Base-by-base conservation (phyloP, 2,888 invertebrate genomes). In the Tenthredo notha region DNA sequence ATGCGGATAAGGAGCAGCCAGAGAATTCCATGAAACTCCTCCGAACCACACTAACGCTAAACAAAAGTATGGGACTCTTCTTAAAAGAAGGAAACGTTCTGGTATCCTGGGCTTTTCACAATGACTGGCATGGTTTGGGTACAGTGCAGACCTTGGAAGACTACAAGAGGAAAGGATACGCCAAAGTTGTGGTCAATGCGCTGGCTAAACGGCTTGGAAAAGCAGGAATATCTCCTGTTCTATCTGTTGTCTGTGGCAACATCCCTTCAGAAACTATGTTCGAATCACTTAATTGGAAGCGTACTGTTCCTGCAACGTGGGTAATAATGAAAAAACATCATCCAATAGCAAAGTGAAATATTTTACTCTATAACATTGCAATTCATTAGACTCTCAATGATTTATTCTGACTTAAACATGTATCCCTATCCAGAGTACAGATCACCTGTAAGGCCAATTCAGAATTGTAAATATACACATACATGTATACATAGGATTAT, bases 91-190 rank as follows among this genome's bases (percentile, higher is more conserved):
- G 90, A 80, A 84, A 92, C 83, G 87, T 90, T 85, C 86, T 94
- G 74, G 90, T 93, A 7, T 91, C 93, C 12, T 94, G 94, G 94
- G 89, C 88, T 15, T 70, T 94, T 25, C 91, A 91, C 80, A 92
- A 91, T 84, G 91, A 92, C 47, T 90, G 91, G 84, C 91, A 92
- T 25, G 92, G 91, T 29, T 75, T 94, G 61, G 91, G 91, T 25
- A 88, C 92, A 7, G 88, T 93, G 40, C 93, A 94, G 86, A 93
- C 93, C 1, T 86, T 90, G 9, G 90, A 92, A 2, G 88, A 89
- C 25, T 88, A 93, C 84, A 92, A 88, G 86, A 88, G 92, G 70
- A 93, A 90, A 86, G 94, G 94, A 37, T 93, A 93, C 86, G 94
- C 91, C 5, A 90, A 88, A 86, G 87, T 93, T 33, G 89, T 94